Evolutionary conservation across 2,888 invertebrate genomes (phyloP).

Genomic region (Spisula solida): DNA sequence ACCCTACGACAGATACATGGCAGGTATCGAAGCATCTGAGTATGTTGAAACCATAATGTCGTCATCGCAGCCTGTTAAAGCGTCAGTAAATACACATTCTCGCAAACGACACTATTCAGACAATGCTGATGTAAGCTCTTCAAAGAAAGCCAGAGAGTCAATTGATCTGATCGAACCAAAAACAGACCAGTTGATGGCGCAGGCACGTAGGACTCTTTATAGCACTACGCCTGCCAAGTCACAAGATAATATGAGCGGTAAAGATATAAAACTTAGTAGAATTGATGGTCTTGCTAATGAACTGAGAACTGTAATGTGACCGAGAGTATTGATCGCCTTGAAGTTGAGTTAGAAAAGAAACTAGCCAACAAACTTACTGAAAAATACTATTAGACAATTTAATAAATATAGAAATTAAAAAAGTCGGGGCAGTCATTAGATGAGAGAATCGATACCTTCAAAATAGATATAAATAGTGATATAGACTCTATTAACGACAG

Average conservation of each 20-base stretch:
- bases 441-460: neutral
- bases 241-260: no score
- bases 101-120: no score
- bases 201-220: neutral
- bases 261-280: no score
- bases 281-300: no score
- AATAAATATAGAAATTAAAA: constrained; percentile 11
- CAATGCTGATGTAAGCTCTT: neutral
- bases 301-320: constrained; percentile 11
- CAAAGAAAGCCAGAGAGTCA: neutral
- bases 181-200: neutral
- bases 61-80: no score
- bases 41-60: no score
- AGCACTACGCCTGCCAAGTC: neutral
- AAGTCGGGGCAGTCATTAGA: neutral
- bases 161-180: no score
- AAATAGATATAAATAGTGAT: neutral
- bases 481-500: neutral
- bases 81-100: no score
- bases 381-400: constrained; percentile 16
- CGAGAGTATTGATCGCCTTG: constrained; percentile 15
- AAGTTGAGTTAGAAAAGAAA: constrained; percentile 21
- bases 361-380: neutral
- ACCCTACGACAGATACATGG: no score
- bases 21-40: no score